Conservation (phyloP, 2,888 invertebrate genomes). For the Agonopterix alstromeriana region DNA sequence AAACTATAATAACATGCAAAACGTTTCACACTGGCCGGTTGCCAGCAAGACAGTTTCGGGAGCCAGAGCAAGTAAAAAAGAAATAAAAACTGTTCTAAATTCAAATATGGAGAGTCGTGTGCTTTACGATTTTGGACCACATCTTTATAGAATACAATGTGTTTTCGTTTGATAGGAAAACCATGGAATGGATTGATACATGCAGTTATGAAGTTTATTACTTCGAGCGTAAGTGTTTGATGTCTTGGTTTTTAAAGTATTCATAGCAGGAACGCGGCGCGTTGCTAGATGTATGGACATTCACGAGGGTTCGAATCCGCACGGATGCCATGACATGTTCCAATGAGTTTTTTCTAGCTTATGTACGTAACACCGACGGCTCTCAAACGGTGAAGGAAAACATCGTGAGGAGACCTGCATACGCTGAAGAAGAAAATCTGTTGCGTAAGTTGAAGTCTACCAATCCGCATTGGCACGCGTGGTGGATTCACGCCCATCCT, state of each 20-base stretch:
- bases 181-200: conserved; percentile 3
- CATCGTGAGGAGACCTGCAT: no score
- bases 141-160: background rate
- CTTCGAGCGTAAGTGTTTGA: conserved; percentile 6
- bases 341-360: no score
- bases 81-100: conserved; percentile 16
- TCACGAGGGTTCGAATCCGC: no score
- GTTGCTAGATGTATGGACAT: no score
- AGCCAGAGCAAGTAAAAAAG: conserved; percentile 7
- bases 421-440: no score
- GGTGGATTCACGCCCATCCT: no score
- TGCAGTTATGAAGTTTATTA: conserved; percentile 2
- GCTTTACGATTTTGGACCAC: background rate
- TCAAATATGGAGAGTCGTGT: conserved; percentile 11
- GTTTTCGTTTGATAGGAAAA: background rate
- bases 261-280: no score
- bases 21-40: conserved; percentile 15
- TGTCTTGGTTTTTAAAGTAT: background rate
- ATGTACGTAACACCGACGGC: no score
- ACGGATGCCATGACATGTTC: no score
- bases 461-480: no score
- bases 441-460: no score
- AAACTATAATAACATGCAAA: conserved; percentile 20
- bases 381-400: no score
- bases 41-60: conserved; percentile 15